A percentile compares a stretch with the other conserved stretches of the same genome.
Evolutionary conservation across 2,797 vertebrate species (phyloP).

Genomic region (Balearica regulorum): DNA sequence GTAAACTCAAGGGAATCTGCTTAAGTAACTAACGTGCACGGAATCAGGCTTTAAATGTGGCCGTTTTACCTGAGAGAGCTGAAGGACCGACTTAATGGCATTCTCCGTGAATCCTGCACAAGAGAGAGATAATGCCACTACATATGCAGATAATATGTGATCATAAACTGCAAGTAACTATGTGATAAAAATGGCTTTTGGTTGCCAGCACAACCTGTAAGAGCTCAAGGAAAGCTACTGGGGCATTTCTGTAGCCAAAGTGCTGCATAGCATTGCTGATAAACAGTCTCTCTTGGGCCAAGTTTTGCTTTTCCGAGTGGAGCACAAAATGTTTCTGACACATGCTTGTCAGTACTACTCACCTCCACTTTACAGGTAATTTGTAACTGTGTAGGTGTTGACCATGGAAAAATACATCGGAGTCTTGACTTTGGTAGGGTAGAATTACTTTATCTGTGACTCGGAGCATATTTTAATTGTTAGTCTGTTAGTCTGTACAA

Average conservation of each 20-base stretch:
- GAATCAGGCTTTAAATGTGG: not conserved
- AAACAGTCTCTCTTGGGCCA: not conserved
- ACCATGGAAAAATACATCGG: not conserved
- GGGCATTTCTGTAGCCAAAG: not conserved
- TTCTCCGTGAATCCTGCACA: not conserved
- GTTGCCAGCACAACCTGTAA: not conserved
- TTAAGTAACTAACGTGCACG: not conserved
- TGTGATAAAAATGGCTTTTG: not conserved
- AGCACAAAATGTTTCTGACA: not conserved
- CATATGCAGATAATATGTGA: not conserved
- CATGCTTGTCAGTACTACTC: not conserved
- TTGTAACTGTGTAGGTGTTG: not conserved
- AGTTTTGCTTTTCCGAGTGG: not conserved
- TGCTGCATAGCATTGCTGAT: not conserved
- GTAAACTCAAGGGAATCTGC: slow-evolving; percentile 9
- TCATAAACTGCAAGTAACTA: not conserved
- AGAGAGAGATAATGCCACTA: not conserved
- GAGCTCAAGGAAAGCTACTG: not conserved
- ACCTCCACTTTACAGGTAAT: not conserved
- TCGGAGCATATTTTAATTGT: not conserved
- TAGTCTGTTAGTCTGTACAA: not conserved
- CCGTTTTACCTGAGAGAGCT: not conserved
- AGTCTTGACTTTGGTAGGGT: not conserved
- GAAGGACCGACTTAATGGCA: not conserved
- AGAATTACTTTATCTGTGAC: not conserved